Base-by-base conservation (phyloP, 35 echinoderm and acorn worm genomes). In the Acanthaster planci region DNA sequence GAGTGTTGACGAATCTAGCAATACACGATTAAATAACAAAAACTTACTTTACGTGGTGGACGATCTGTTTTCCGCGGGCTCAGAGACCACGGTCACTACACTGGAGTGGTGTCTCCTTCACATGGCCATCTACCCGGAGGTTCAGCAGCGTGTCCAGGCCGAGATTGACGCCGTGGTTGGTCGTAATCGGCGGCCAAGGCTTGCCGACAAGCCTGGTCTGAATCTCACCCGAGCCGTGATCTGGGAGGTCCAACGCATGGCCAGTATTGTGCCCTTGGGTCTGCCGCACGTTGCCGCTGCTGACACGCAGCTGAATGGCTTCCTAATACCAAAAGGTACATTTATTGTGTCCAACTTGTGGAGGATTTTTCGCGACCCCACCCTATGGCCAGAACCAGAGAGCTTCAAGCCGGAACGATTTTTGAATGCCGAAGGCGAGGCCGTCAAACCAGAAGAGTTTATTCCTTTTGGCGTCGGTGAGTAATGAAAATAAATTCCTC, bases 371-470 rank as follows among this genome's bases (percentile, higher is more conserved):
- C 60, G 60, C 15, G 88, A 85, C n/a, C 29, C 59, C 50, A 51
- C 1, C 5, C 37, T 75, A 18, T 90, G 87, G 87, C 5, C 2
- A 55, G 36, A 90, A 52, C 88, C 88, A 35, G 55, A 90, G 0
- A 50, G 78, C 56, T 82, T 90, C 50, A 37, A 77, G 39, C 88
- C 88, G 39, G 88, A 90, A 75, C 67, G 88, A 59, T 85, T 84
- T 36, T 6, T 90, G 9, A 76, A 82, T 29, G 78, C 44, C 5
- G 23, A 77, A 5, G 60, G 82, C 16, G 36, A 84, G 21, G 7
- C 78, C 39, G 52, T 47, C 7, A 76, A 39, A 38, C 8, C 32
- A n/a, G n/a, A n/a, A n/a, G n/a, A n/a, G n/a, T n/a, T n/a, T n/a
- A n/a, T n/a, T n/a, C n/a, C n/a, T n/a, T n/a, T n/a, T n/a, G n/a